phyloP scores from a whole-genome alignment of 2,888 invertebrate species.

The Coleophora deauratella region DNA sequence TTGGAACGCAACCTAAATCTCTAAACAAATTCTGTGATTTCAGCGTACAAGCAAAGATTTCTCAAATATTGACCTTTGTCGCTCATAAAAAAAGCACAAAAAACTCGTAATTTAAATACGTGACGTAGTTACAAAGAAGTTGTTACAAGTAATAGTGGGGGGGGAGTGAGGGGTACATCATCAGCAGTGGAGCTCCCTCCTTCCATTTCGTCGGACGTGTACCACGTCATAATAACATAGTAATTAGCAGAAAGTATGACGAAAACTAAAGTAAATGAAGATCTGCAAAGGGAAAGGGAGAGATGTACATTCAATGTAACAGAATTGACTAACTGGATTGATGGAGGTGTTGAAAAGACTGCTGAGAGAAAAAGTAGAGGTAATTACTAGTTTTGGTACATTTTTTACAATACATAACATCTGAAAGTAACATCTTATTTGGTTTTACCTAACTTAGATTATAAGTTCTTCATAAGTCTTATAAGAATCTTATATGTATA shows the following conservation, averaged over 20 bases:
- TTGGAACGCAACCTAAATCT: too few relatives aligned
- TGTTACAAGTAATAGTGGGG: too few relatives aligned
- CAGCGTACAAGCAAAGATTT: too few relatives aligned
- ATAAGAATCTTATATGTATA: too few relatives aligned
- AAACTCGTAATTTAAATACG: too few relatives aligned
- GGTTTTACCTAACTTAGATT: background rate
- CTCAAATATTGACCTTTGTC: too few relatives aligned
- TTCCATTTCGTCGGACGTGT: background rate
- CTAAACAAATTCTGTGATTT: too few relatives aligned
- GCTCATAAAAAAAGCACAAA: too few relatives aligned
- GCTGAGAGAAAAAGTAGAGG: constrained; percentile 75
- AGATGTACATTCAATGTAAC: constrained; percentile 82
- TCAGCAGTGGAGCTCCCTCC: background rate
- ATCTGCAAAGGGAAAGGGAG: constrained; percentile 81
- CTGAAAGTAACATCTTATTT: background rate
- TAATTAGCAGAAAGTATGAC: background rate
- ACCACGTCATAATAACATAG: too few relatives aligned
- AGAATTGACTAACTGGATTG: constrained; percentile 85
- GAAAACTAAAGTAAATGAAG: constrained; percentile 72
- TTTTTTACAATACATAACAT: constrained; percentile 3
- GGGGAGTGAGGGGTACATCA: too few relatives aligned
- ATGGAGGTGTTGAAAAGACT: constrained; percentile 85
- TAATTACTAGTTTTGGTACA: constrained; percentile 18
- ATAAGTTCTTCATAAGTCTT: background rate
- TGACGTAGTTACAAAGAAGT: too few relatives aligned